Conservation (phyloP, 2,797 vertebrate species). For the Thalassophryne amazonica region DNA sequence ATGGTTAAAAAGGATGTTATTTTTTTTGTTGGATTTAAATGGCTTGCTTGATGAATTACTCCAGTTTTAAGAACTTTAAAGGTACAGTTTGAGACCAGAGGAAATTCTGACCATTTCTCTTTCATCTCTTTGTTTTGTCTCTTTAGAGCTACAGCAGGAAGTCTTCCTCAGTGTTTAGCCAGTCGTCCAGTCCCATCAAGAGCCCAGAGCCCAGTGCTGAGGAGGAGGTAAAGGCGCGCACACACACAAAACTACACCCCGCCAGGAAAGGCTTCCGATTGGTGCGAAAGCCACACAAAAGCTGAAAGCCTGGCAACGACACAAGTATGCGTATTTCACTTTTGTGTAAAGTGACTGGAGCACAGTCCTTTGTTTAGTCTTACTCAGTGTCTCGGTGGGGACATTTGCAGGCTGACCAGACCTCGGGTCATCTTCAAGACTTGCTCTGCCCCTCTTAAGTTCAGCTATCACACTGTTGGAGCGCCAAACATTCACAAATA, state of each 20-base stretch:
- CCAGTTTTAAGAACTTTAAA: too few species aligned
- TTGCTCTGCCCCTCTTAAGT: too few species aligned
- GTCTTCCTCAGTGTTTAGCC: constrained; percentile 67
- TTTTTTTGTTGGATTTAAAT: too few species aligned
- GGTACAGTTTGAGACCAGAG: background rate
- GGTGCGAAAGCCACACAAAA: background rate
- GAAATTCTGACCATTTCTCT: background rate
- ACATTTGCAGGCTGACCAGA: too few species aligned
- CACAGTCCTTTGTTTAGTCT: background rate
- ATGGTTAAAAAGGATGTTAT: too few species aligned
- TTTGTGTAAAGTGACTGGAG: background rate
- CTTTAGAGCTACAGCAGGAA: constrained; percentile 57
- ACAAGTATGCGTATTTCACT: constrained; percentile 1
- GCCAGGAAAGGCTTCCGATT: background rate
- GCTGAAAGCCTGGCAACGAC: background rate
- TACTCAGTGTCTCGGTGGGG: too few species aligned
- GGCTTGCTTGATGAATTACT: too few species aligned
- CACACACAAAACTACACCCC: background rate
- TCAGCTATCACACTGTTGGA: too few species aligned
- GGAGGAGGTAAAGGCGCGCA: constrained; percentile 46
- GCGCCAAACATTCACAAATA: too few species aligned
- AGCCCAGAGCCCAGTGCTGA: constrained; percentile 50
- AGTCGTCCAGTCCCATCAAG: constrained; percentile 65
- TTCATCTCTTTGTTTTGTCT: background rate
- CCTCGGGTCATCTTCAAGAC: too few species aligned